Conservation (phyloP, 2,113 vertebrate genomes). For the Rallus limicola region DNA sequence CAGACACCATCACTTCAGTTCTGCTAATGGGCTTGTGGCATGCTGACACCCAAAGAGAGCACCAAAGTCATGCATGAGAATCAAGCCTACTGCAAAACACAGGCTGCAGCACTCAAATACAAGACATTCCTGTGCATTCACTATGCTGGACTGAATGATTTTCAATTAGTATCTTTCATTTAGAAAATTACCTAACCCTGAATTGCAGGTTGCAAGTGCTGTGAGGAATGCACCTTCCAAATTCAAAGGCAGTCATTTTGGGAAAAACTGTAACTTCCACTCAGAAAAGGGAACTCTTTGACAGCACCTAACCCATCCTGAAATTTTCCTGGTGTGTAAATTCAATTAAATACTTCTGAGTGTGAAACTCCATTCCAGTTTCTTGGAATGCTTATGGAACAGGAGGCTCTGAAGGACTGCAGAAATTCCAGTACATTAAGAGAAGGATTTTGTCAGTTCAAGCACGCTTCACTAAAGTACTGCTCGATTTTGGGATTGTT, state of each 20-base stretch:
- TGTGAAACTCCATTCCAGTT: neutral
- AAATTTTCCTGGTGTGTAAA: neutral
- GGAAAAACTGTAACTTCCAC: neutral
- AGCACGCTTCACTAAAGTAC: neutral
- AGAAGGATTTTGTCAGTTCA: neutral
- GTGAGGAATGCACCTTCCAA: neutral
- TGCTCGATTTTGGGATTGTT: neutral
- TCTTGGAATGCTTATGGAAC: neutral
- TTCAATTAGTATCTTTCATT: neutral
- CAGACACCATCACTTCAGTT: neutral
- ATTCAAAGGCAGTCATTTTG: neutral
- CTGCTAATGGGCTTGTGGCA: neutral
- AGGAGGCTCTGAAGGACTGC: neutral
- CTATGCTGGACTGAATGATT: neutral
- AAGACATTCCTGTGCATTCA: neutral
- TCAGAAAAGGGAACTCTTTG: neutral
- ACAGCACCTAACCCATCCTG: neutral
- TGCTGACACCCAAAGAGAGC: neutral
- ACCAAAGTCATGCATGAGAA: fast-evolving
- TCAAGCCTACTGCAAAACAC: neutral
- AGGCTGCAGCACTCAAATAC: neutral
- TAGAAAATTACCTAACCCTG: neutral
- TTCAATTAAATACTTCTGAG: neutral
- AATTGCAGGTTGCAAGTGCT: neutral
- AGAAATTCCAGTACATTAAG: neutral